These are phyloP conservation scores for Hedya salicella DNA, from an alignment of 2,888 invertebrate genomes.

Conservation along the genomic window DNA sequence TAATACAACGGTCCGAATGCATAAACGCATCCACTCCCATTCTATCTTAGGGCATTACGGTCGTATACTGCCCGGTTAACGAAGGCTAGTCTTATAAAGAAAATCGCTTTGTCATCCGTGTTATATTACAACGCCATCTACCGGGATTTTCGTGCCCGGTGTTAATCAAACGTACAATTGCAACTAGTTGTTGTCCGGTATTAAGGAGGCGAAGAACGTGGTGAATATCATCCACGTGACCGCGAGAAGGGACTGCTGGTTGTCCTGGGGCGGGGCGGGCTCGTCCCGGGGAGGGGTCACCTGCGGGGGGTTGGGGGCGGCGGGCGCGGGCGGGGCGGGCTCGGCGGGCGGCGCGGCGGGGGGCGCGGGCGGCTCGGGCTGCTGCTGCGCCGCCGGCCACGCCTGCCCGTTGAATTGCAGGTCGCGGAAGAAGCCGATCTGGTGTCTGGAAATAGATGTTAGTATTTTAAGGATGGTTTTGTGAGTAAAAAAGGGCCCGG, in stretches of 20 bases:
- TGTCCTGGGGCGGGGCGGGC: constrained; percentile 53
- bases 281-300: constrained; percentile 39
- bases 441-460: constrained; percentile 84
- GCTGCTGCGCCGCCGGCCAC: constrained; percentile 44
- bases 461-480: too few relatives aligned
- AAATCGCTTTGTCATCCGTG: too few relatives aligned
- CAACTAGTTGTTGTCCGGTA: constrained; percentile 93
- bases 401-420: constrained; percentile 69
- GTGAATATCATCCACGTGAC: constrained; percentile 96
- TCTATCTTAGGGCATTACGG: too few relatives aligned
- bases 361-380: constrained; percentile 26
- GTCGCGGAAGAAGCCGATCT: constrained; percentile 90
- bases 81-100: too few relatives aligned
- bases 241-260: constrained; percentile 84
- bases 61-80: too few relatives aligned
- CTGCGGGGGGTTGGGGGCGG: constrained; percentile 10
- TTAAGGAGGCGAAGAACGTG: constrained; percentile 96
- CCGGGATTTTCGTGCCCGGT: too few relatives aligned
- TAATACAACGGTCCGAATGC: too few relatives aligned
- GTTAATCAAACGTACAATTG: constrained; percentile 4
- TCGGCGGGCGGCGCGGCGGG: not conserved
- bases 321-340: not conserved
- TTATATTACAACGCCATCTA: too few relatives aligned
- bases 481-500: too few relatives aligned
- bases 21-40: too few relatives aligned